Percentiles rank a stretch among this genome's conserved stretches.
These are phyloP conservation scores for Camponotus fellah DNA, from an alignment of 2,888 invertebrate genomes.

Conservation along the genomic window DNA sequence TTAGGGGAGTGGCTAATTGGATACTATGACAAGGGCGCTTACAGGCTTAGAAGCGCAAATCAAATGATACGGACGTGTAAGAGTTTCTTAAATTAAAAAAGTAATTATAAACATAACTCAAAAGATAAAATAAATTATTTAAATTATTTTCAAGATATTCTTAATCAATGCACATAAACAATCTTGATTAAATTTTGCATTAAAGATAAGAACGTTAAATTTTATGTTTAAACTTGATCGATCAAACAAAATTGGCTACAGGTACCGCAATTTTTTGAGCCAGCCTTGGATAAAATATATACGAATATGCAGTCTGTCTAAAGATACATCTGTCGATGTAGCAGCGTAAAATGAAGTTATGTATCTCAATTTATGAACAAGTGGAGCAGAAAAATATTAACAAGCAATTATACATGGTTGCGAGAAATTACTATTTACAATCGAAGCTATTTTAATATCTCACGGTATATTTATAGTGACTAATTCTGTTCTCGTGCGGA, in stretches of 20 bases:
- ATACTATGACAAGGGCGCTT: background rate
- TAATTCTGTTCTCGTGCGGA: background rate
- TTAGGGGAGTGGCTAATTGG: background rate
- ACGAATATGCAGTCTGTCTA: background rate
- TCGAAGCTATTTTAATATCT: slow-evolving; percentile 28
- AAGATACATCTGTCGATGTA: slow-evolving; percentile 19
- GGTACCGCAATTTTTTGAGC: background rate
- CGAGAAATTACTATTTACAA: slow-evolving; percentile 24
- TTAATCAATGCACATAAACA: background rate
- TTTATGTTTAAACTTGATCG: background rate
- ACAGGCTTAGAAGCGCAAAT: background rate
- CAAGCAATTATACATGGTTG: slow-evolving; percentile 16
- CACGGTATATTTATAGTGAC: slow-evolving; percentile 8
- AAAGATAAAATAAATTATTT: background rate
- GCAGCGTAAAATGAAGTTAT: slow-evolving; percentile 5
- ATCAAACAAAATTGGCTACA: background rate
- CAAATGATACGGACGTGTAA: background rate
- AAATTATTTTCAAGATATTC: background rate
- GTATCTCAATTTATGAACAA: background rate
- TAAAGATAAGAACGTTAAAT: background rate
- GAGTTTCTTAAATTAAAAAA: background rate
- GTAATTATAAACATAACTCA: background rate
- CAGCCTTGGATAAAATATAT: background rate
- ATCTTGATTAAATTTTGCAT: background rate
- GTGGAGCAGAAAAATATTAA: slow-evolving; percentile 6